Evolutionary conservation across 2,113 vertebrate genomes (phyloP).

Genomic region (Pica pica): DNA sequence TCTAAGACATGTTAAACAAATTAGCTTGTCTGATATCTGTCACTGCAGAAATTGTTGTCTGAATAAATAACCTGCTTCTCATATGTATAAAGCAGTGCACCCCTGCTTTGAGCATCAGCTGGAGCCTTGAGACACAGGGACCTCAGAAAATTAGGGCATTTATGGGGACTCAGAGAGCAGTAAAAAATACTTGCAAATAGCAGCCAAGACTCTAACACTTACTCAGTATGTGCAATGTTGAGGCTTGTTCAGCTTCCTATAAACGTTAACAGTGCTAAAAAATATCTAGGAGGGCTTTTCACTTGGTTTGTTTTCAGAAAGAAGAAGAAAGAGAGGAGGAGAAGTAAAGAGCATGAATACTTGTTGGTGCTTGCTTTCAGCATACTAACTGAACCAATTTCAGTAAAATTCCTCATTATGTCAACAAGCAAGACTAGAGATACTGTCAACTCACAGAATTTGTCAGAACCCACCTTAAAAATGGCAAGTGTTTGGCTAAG

Average conservation of each 20-base stretch:
- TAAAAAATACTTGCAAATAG: background rate
- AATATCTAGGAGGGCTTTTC: background rate
- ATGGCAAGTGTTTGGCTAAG: background rate
- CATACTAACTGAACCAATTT: background rate
- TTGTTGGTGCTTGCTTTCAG: background rate
- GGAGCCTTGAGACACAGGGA: background rate
- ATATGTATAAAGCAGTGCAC: background rate
- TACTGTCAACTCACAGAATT: background rate
- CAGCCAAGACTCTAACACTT: background rate
- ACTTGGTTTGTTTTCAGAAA: background rate
- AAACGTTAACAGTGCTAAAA: background rate
- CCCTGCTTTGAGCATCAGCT: background rate
- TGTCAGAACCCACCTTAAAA: background rate
- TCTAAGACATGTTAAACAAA: background rate
- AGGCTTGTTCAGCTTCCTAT: background rate
- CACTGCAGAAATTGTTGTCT: background rate
- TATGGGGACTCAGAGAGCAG: background rate
- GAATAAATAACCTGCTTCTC: background rate
- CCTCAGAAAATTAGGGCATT: background rate
- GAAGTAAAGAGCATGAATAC: background rate
- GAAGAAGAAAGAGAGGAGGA: background rate
- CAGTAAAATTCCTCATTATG: background rate
- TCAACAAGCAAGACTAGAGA: background rate
- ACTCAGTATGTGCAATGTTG: background rate
- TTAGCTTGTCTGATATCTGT: background rate